Conservation (phyloP, 2,113 vertebrate species). For the Pholis gunnellus region DNA sequence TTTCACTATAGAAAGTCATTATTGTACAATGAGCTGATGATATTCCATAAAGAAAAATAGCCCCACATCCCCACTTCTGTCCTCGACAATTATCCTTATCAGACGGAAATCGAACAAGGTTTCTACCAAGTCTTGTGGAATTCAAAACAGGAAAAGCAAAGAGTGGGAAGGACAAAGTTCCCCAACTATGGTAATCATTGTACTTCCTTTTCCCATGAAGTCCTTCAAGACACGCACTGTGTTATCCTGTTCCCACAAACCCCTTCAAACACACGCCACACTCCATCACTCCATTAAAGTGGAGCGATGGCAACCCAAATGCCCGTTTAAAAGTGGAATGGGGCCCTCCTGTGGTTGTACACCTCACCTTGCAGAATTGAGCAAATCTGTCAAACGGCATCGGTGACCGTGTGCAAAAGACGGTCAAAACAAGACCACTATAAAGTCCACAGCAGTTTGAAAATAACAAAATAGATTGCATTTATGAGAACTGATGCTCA, state of each 20-base stretch:
- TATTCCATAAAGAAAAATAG: not conserved
- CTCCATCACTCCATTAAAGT: conserved; percentile 10
- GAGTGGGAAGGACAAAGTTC: conserved; percentile 36
- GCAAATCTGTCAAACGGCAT: not conserved
- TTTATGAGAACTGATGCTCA: not conserved
- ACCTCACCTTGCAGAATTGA: conserved; percentile 2
- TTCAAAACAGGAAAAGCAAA: conserved; percentile 76
- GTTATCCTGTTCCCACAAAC: conserved; percentile 52
- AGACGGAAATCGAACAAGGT: conserved; percentile 24
- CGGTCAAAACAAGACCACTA: not conserved
- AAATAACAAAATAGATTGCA: not conserved
- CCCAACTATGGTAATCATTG: conserved; percentile 61
- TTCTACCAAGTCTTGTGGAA: conserved; percentile 52
- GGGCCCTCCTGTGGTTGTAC: conserved; percentile 52
- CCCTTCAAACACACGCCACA: conserved; percentile 3
- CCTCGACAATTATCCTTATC: conserved; percentile 52
- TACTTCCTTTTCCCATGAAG: conserved; percentile 66
- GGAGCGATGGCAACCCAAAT: not conserved
- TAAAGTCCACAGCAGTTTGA: not conserved
- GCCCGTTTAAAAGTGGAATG: not conserved
- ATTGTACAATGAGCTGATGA: not conserved
- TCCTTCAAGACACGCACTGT: conserved; percentile 35
- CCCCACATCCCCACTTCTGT: not conserved
- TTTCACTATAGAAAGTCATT: not conserved
- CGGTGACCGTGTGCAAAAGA: not conserved